Percentiles rank a stretch among this genome's conserved stretches.
Conservation (phyloP, 2,113 vertebrate species). For the Helogale parvula region DNA sequence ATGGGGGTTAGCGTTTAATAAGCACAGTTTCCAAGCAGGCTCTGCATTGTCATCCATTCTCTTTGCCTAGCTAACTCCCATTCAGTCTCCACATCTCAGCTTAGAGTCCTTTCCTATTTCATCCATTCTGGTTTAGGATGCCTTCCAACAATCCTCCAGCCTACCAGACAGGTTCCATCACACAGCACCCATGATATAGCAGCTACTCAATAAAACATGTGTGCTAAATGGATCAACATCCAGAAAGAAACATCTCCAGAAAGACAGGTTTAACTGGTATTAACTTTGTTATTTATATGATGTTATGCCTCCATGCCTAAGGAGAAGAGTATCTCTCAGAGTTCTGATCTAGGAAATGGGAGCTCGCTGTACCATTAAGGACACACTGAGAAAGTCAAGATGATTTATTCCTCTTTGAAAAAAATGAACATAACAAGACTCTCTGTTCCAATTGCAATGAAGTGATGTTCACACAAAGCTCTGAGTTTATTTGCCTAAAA, state of each 20-base stretch:
- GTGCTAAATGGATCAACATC: background rate
- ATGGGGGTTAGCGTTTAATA: background rate
- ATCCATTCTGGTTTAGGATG: background rate
- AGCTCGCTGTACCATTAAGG: background rate
- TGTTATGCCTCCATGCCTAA: background rate
- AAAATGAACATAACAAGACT: background rate
- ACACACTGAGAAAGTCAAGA: background rate
- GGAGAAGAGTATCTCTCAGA: background rate
- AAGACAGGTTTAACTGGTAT: background rate
- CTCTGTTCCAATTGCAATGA: background rate
- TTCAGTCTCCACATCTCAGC: background rate
- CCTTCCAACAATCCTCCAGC: too few species aligned
- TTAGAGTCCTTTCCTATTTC: background rate
- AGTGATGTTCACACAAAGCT: background rate
- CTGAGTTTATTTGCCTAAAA: slow-evolving; percentile 27
- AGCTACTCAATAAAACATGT: background rate
- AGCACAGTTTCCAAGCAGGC: background rate
- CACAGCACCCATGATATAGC: background rate
- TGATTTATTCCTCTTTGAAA: background rate
- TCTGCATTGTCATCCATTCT: background rate
- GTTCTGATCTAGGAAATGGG: background rate
- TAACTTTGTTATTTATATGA: background rate
- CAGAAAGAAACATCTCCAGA: background rate
- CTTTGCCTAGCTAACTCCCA: background rate
- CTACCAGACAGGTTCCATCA: background rate